Conservation (phyloP, 1,140 invertebrate species). For the Lamellibrachia luymesi region DNA sequence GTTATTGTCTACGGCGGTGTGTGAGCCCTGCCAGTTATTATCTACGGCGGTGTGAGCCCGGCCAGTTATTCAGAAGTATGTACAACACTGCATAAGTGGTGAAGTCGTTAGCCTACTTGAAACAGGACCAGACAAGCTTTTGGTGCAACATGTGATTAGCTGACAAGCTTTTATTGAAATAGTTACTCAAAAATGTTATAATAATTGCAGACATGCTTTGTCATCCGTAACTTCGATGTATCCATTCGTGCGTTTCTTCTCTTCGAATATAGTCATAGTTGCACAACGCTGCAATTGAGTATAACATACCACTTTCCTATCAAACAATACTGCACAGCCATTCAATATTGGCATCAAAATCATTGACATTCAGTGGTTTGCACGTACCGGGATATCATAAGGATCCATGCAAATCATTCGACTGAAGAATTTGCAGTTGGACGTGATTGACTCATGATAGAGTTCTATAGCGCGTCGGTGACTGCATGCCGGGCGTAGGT, state of each 20-base stretch:
- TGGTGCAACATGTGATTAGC: too few relatives aligned
- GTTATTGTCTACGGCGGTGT: too few relatives aligned
- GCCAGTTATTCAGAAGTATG: too few relatives aligned
- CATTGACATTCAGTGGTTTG: neutral
- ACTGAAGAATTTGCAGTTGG: neutral
- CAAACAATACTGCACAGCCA: neutral
- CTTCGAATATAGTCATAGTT: neutral
- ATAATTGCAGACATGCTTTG: too few relatives aligned
- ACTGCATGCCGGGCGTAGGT: neutral
- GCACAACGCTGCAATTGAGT: neutral
- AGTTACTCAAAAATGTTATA: too few relatives aligned
- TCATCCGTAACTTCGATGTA: neutral
- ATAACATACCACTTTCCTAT: neutral
- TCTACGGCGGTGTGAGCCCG: too few relatives aligned
- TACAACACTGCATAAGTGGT: too few relatives aligned
- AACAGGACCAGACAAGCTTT: too few relatives aligned
- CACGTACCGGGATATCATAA: neutral
- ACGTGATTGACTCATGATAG: neutral
- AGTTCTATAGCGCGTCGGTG: neutral
- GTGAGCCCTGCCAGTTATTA: too few relatives aligned
- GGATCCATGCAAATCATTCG: neutral
- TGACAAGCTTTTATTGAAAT: neutral
- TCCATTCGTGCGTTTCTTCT: neutral
- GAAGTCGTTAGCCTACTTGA: too few relatives aligned
- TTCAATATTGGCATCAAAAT: too few relatives aligned